phyloP scores from a whole-genome alignment of 1,140 invertebrate species.

The Tetragonula clypearis region DNA sequence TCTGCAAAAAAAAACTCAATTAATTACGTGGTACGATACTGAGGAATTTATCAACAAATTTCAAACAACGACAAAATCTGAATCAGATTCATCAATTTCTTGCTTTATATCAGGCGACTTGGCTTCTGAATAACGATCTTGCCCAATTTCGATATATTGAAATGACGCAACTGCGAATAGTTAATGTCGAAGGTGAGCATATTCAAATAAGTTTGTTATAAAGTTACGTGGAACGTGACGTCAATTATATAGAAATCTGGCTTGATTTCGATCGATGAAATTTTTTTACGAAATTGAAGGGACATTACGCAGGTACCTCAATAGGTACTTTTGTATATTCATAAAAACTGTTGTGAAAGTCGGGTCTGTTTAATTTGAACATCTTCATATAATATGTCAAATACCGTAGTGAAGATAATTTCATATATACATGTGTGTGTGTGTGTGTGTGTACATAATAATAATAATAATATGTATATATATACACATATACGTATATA shows the following conservation, averaged over 20 bases:
- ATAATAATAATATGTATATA: too few species aligned
- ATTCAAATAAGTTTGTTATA: slow-evolving; percentile 56
- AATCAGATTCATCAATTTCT: slow-evolving; percentile 43
- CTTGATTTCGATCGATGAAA: background rate
- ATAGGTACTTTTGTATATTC: too few species aligned
- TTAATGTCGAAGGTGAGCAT: slow-evolving; percentile 53
- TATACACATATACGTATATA: background rate
- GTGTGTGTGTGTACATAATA: too few species aligned
- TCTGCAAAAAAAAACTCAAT: slow-evolving; percentile 21
- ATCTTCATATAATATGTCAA: background rate
- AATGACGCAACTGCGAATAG: slow-evolving; percentile 58
- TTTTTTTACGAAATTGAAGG: background rate
- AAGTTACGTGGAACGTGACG: slow-evolving; percentile 54
- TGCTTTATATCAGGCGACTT: slow-evolving; percentile 59
- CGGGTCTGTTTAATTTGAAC: background rate
- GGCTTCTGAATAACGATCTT: slow-evolving; percentile 63
- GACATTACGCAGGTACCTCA: background rate
- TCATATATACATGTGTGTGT: background rate
- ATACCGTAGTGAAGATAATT: background rate
- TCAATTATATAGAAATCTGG: slow-evolving; percentile 47
- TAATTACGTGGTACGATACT: background rate
- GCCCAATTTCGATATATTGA: slow-evolving; percentile 57
- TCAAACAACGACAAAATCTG: slow-evolving; percentile 14
- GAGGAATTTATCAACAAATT: background rate
- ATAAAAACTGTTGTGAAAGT: too few species aligned